Evolutionary conservation across 92 coral and sea anemone species (phyloP).

Genomic region (Meandrina meandrites): DNA sequence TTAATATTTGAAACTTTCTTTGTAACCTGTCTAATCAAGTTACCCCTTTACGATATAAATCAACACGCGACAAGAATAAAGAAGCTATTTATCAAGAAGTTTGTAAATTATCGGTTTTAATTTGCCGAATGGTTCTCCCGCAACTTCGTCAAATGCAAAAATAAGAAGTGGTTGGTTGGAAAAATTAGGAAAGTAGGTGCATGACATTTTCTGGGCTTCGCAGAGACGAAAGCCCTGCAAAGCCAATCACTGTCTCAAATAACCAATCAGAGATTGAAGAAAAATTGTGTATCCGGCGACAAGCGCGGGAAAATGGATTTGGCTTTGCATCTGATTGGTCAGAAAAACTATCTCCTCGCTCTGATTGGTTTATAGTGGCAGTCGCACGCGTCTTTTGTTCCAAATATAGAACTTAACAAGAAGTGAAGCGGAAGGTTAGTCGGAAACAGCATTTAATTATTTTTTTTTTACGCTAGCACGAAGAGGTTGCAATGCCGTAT

Average conservation of each 20-base stretch:
- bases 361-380: not conserved
- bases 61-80: too few relatives aligned
- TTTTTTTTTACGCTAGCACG: constrained; percentile 55
- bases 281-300: not conserved
- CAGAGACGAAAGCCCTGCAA: not conserved
- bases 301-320: not conserved
- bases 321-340: not conserved
- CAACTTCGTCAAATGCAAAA: too few relatives aligned
- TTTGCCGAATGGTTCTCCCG: not conserved
- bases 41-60: not conserved
- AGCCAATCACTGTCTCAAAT: not conserved
- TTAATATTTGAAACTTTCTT: not conserved
- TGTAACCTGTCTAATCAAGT: not conserved
- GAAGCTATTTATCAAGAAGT: too few relatives aligned
- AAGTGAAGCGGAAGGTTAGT: not conserved
- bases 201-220: not conserved
- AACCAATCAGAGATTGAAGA: not conserved
- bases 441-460: not conserved
- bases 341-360: not conserved
- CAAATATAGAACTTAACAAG: not conserved
- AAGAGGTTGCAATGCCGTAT: constrained; percentile 94
- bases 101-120: too few relatives aligned
- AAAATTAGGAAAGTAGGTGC: not conserved
- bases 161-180: not conserved
- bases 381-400: not conserved